Evolutionary conservation across 2,113 vertebrate genomes (phyloP), one percentile per base, ranked within the genome.

Genomic region (Clarias macrocephalus): DNA sequence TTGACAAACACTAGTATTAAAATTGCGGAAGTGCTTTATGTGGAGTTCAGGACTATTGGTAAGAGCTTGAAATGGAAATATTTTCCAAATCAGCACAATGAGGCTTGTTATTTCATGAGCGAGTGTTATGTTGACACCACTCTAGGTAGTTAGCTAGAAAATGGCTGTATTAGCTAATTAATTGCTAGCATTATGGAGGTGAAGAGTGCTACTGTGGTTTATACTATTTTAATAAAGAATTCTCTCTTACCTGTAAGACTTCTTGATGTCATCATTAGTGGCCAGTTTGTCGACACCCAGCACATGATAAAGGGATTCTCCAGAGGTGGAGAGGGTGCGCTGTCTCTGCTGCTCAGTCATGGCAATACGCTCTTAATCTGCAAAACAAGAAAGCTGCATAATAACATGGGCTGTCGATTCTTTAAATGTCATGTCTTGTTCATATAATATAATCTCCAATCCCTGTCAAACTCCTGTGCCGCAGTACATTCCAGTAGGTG

Each of bases 321-420:
- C 98, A 0, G 98, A 98, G 87, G 98, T 99, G 90, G 98, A 99
- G 86, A 99, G 96, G 0, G 97, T 98, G 73, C 98, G 98, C 92
- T 99, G 98, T 93, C 98, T 96, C 96, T 99, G 98, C 90, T 99
- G 97, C 88, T 99, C 98, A 86, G 97, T 95, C 98, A 99, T 99
- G 92, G 63, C 93, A 90, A 60, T 87, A 88, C 75, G 87, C 93
- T 82, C 86, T 84, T 70, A 85, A 90, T 86, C 94, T 95, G 89
- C 81, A 92, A 42, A 89, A 72, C 65, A 84, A 57, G 0, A 59
- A 84, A n/a, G 2, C 18, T 73, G 65, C 48, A 62, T 37, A 42
- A 62, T 9, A 62, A 56, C 9, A 19, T 23, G 16, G 86, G 33
- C 33, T 48, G 48, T 48, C 48, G 7, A 48, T 48, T 48, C 6